These are phyloP conservation scores for Campoletis raptor DNA, from an alignment of 2,888 invertebrate species.

Conservation along the genomic window DNA sequence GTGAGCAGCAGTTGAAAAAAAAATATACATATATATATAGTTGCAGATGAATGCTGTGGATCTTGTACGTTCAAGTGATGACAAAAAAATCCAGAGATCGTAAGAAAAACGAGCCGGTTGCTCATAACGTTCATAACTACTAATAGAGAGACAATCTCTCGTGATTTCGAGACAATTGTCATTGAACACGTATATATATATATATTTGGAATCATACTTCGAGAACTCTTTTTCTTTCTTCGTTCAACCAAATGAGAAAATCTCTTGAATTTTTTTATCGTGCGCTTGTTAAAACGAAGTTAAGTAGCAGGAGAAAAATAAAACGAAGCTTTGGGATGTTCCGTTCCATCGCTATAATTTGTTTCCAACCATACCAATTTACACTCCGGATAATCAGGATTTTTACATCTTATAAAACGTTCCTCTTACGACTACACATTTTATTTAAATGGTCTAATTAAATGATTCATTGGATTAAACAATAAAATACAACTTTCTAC, in stretches of 20 bases:
- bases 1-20: constrained; percentile 31
- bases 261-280: constrained; percentile 28
- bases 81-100: constrained; percentile 48
- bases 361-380: neutral
- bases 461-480: neutral
- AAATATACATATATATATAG: constrained; percentile 37
- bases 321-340: neutral
- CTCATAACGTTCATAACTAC: constrained; percentile 67
- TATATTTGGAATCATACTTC: constrained; percentile 50
- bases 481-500: neutral
- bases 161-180: constrained; percentile 59
- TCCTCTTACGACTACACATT: neutral
- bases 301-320: constrained; percentile 10
- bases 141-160: constrained; percentile 63
- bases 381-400: neutral
- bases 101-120: constrained; percentile 52
- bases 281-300: constrained; percentile 29
- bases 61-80: constrained; percentile 38
- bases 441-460: neutral
- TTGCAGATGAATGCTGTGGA: constrained; percentile 22
- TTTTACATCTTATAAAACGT: neutral
- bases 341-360: neutral
- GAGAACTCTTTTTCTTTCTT: constrained; percentile 37
- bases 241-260: constrained; percentile 17
- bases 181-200: constrained; percentile 32